Percentiles rank a stretch among this genome's conserved stretches.
These are phyloP conservation scores for Sphinx pinastri DNA, from an alignment of 2,888 invertebrate species.

Conservation along the genomic window DNA sequence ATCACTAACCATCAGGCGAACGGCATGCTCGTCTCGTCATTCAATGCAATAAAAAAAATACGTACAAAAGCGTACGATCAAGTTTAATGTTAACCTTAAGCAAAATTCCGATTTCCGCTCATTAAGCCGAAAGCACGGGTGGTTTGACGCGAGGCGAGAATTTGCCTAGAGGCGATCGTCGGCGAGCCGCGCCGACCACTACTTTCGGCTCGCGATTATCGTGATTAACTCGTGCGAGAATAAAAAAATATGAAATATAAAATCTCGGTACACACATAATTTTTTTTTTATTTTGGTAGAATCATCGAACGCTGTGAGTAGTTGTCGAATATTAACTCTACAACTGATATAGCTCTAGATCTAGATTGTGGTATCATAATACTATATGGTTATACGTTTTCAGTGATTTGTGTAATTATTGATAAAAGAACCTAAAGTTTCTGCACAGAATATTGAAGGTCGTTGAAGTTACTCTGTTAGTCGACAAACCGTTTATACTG, in stretches of 20 bases:
- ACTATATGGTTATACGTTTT: too few relatives aligned
- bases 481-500: too few relatives aligned
- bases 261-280: background rate
- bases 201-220: conserved; percentile 48
- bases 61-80: conserved; percentile 12
- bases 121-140: conserved; percentile 62
- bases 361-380: too few relatives aligned
- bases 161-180: conserved; percentile 61
- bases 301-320: background rate
- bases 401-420: too few relatives aligned
- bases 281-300: background rate
- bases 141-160: conserved; percentile 63
- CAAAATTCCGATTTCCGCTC: conserved; percentile 50
- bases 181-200: conserved; percentile 62
- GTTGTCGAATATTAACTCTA: too few relatives aligned
- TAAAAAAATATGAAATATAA: conserved; percentile 8
- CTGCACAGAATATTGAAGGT: too few relatives aligned
- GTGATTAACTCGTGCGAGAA: conserved; percentile 17
- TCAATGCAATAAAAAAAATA: too few relatives aligned
- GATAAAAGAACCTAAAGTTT: too few relatives aligned
- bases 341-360: too few relatives aligned
- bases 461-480: too few relatives aligned
- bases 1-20: too few relatives aligned
- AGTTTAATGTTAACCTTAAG: conserved; percentile 14
- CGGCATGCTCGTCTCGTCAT: too few relatives aligned